Evolutionary conservation across 2,113 vertebrate species (phyloP), one percentile per base, ranked within the genome.

Genomic region (Lucifuga dentata): DNA sequence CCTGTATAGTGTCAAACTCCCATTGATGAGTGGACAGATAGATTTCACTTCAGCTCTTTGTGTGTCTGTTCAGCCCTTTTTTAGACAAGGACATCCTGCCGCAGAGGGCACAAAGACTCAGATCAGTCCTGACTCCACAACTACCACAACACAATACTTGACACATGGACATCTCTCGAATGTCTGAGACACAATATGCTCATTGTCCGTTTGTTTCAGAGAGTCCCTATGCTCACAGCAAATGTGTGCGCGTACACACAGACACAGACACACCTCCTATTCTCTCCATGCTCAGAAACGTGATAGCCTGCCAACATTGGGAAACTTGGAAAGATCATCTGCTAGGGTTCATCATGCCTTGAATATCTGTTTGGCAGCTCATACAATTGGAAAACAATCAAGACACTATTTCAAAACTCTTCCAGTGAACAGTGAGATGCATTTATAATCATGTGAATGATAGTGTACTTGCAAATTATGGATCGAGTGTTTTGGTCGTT

Each of bases 291-390:
- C 67, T 78, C 46, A 40, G 33, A 80, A 81, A 81, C 56, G 41
- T 56, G 67, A 35, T 32, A 20, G 58, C 43, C n/a, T 85, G 75
- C 82, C 86, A 87, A 62, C 44, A 35, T 40, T 80, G 82, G 84
- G 81, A 82, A 87, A 67, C 46, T 73, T 70, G 67, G 81, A 70
- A 71, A 85, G 65, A 68, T 86, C 70, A 76, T 86, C 71, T 75
- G 66, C 68, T 52, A 5, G 60, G 78, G 73, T 69, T 88, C 84
- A 76, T 85, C 73, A 59, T 50, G 73, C 76, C 36, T 53, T 60
- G 52, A 73, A 80, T 71, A 76, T 89, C 79, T 70, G 57, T 66
- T 76, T 90, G 84, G 84, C 89, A 88, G 84, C 84, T 62, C 11
- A 3, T 58, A 44, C 39, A 5, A 69, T 20, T 73, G 50, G 61